Conservation (phyloP, 1,140 invertebrate species). For the Solen grandis region DNA sequence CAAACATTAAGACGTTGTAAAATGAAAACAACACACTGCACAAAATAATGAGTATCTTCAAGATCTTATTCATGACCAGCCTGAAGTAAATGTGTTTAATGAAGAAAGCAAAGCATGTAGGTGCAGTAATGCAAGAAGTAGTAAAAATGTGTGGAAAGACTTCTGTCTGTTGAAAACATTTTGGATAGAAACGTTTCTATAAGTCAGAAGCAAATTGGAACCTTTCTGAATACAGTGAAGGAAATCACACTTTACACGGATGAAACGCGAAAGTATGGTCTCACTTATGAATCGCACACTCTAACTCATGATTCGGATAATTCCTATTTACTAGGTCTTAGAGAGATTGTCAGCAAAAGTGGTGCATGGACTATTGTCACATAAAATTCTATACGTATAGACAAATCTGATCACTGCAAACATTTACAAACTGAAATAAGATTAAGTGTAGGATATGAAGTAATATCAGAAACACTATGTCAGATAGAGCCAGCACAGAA, state of each 20-base stretch:
- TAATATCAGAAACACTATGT: slow-evolving; percentile 53
- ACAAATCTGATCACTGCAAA: slow-evolving; percentile 30
- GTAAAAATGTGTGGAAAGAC: slow-evolving; percentile 29
- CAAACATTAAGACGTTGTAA: too few species aligned
- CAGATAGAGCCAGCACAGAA: slow-evolving; percentile 46
- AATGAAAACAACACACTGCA: too few species aligned
- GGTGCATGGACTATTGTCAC: slow-evolving; percentile 32
- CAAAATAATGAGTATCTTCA: too few species aligned
- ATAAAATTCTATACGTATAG: slow-evolving; percentile 22
- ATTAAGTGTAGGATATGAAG: slow-evolving; percentile 19
- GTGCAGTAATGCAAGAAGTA: too few species aligned
- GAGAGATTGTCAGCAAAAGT: slow-evolving; percentile 51
- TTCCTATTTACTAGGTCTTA: slow-evolving; percentile 46
- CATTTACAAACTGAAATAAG: neutral
- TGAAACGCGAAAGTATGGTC: slow-evolving; percentile 55
- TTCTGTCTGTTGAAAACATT: slow-evolving; percentile 15
- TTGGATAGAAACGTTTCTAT: slow-evolving; percentile 34
- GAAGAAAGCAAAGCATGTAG: too few species aligned
- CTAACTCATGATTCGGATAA: slow-evolving; percentile 24
- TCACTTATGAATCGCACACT: slow-evolving; percentile 38
- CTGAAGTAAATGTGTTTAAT: too few species aligned
- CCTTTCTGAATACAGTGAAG: neutral
- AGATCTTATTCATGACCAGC: too few species aligned
- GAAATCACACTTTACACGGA: slow-evolving; percentile 49
- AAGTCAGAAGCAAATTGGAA: slow-evolving; percentile 36